phyloP scores from a whole-genome alignment of 2,888 invertebrate genomes.

The Drosophila histrio region DNA sequence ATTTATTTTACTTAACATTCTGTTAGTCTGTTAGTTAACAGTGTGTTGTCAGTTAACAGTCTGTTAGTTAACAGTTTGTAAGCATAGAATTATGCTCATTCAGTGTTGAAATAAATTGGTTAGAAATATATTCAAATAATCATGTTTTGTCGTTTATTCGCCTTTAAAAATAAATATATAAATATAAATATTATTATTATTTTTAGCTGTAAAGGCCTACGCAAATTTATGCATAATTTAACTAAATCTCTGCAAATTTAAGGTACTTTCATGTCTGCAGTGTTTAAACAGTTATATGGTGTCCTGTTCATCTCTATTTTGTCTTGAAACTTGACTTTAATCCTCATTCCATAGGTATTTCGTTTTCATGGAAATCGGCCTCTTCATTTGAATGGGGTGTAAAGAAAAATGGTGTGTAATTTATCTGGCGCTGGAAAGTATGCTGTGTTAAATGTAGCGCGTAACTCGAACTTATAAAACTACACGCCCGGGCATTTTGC shows the following conservation, averaged over 20 bases:
- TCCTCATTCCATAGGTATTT: conserved; percentile 3
- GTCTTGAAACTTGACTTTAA: background rate
- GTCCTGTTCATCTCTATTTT: no score
- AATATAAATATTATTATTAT: no score
- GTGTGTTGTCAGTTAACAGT: background rate
- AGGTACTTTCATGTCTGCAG: no score
- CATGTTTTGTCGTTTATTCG: no score
- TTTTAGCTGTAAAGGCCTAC: no score
- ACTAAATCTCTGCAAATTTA: background rate
- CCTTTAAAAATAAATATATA: no score
- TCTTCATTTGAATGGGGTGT: conserved; percentile 28
- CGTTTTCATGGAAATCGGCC: background rate
- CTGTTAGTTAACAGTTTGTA: background rate
- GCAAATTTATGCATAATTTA: background rate
- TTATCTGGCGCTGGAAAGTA: conserved; percentile 31
- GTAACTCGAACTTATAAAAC: conserved; percentile 23
- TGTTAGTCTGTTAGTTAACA: background rate
- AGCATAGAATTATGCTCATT: no score
- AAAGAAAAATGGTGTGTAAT: conserved; percentile 43
- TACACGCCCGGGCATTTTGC: background rate
- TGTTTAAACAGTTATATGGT: no score
- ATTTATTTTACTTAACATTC: no score
- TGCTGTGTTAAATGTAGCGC: conserved; percentile 17
- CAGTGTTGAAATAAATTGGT: no score
- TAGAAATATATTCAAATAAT: no score